Base-by-base conservation (phyloP, 2,113 vertebrate species). In the Caracal caracal region DNA sequence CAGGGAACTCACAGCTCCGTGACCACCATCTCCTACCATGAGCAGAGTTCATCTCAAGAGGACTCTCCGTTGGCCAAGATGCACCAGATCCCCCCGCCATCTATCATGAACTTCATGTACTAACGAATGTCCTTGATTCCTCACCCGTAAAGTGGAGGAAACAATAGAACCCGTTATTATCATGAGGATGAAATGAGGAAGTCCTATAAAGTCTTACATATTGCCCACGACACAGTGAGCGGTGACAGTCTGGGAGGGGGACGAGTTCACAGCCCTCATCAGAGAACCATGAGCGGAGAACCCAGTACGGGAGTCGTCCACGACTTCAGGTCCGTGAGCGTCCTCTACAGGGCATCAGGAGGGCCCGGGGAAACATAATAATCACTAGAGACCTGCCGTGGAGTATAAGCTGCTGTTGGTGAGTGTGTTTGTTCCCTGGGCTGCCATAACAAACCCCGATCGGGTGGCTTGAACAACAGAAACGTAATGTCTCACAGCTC, bases 41-140 rank as follows among this genome's bases (percentile, higher is more conserved):
- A 59, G 49, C 40, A 82, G 66, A 78, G 68, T 40, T 22, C 37
- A 53, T 35, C 28, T 68, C 30, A 1, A 4, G 19, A 33, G 35
- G 40, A 75, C 20, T 40, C 56, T 10, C 30, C 10, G 17, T 70
- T 37, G 56, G 79, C 43, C 47, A 40, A 84, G n/a, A 47, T 26
- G 86, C 5, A 5, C 20, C 51, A 10, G n/a, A 56, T 12, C 65
- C 26, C 79, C 20, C 59, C 9, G 61, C 24, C 13, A 0, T 30
- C 19, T 2, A 5, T 20, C 33, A 6, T 2, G n/a, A 90, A 3
- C 10, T 17, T 4, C 11, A 2, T 13, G 1, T 1, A 16, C 26
- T 1, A 53, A 20, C 12, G 0, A 40, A 33, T 12, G 7, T 40
- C 70, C 53, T 53, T 12, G 33, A 19, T 26, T 63, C 10, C 10